Conservation (phyloP, 1,140 invertebrate genomes). For the Zaprionus ornatus region DNA sequence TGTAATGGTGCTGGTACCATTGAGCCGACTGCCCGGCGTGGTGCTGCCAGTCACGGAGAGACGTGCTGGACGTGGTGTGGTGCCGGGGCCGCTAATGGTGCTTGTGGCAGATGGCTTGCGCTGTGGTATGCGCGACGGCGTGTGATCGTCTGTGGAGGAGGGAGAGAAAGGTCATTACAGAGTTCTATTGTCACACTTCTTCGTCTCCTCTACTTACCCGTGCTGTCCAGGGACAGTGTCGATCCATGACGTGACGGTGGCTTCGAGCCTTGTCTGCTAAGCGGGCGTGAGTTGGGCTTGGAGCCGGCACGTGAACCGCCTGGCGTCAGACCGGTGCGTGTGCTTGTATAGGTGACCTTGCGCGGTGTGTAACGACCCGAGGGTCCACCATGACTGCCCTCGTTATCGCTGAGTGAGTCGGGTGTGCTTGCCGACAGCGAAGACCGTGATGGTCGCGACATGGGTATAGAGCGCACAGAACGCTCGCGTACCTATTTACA, state of each 20-base stretch:
- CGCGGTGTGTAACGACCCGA: slow-evolving; percentile 85
- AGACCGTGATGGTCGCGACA: slow-evolving; percentile 89
- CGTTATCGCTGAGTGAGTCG: slow-evolving; percentile 94
- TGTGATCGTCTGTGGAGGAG: slow-evolving; percentile 86
- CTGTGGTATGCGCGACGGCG: slow-evolving; percentile 90
- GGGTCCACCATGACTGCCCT: slow-evolving; percentile 87
- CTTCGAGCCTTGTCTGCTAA: slow-evolving; percentile 92
- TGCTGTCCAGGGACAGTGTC: slow-evolving; percentile 94
- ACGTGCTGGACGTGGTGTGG: slow-evolving; percentile 85
- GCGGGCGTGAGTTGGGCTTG: slow-evolving; percentile 90
- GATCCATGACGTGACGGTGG: slow-evolving; percentile 97
- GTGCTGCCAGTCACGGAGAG: slow-evolving; percentile 84
- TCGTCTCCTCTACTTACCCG: slow-evolving; percentile 85
- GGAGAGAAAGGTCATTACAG: background rate
- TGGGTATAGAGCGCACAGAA: slow-evolving; percentile 92
- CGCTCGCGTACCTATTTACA: slow-evolving; percentile 92
- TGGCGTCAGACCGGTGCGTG: slow-evolving; percentile 85
- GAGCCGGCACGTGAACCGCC: slow-evolving; percentile 89
- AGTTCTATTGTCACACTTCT: background rate
- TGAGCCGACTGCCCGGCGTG: slow-evolving; percentile 83
- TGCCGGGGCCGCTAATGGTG: slow-evolving; percentile 84
- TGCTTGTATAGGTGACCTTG: slow-evolving; percentile 86
- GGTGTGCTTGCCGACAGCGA: slow-evolving; percentile 92
- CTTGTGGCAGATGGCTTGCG: slow-evolving; percentile 86
- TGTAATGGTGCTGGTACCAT: slow-evolving; percentile 85